These are phyloP conservation scores for Falco columbarius DNA, from an alignment of 2,797 vertebrate species.

Conservation along the genomic window DNA sequence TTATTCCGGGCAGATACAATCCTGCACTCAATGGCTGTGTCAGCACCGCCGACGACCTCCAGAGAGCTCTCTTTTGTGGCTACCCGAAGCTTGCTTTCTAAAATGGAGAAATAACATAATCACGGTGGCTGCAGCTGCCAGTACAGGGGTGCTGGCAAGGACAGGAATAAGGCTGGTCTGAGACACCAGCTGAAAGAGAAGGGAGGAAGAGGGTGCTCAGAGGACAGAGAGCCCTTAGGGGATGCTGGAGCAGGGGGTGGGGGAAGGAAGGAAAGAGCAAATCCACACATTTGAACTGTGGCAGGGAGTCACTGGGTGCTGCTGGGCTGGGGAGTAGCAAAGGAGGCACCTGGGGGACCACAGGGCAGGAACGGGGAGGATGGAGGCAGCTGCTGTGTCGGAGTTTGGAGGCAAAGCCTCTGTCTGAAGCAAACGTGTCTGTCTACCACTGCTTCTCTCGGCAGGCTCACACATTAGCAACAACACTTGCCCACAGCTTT, in stretches of 20 bases:
- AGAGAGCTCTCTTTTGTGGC: background rate
- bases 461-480: background rate
- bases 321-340: background rate
- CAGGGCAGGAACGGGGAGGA: fast-evolving
- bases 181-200: fast-evolving
- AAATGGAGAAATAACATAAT: constrained; percentile 8
- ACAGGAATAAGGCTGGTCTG: background rate
- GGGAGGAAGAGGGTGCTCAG: background rate
- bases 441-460: background rate
- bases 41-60: constrained; percentile 32
- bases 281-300: background rate
- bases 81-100: constrained; percentile 73
- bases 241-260: background rate
- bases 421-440: background rate
- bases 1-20: constrained; percentile 49
- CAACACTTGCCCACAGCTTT: background rate
- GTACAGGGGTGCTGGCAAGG: background rate
- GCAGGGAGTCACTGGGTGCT: background rate
- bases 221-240: background rate
- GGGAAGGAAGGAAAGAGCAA: background rate
- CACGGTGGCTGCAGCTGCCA: background rate
- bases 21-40: constrained; percentile 77
- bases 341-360: background rate
- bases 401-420: background rate
- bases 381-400: background rate